phyloP scores from a whole-genome alignment of 2,797 vertebrate species.

The Lutjanus campechanus region DNA sequence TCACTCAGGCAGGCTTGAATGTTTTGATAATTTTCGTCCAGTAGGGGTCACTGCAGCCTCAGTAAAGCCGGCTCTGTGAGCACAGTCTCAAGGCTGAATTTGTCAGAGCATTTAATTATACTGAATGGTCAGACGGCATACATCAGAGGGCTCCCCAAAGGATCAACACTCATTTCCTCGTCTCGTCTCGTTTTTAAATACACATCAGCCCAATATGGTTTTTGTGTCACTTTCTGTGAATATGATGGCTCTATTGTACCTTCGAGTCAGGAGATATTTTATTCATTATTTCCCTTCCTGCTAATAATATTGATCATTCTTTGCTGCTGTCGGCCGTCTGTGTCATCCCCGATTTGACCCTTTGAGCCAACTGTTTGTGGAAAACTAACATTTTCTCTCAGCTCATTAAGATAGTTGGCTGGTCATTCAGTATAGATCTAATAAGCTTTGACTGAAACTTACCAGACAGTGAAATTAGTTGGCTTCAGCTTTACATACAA shows the following conservation, averaged over 20 bases:
- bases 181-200: constrained; percentile 37
- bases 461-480: constrained; percentile 81
- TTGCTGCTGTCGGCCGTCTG: not conserved
- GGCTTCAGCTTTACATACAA: constrained; percentile 64
- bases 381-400: constrained; percentile 59
- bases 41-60: constrained; percentile 73
- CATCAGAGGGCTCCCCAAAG: constrained; percentile 40
- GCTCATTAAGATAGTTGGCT: constrained; percentile 65
- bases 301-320: constrained; percentile 36
- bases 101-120: constrained; percentile 53
- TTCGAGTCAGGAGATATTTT: constrained; percentile 19
- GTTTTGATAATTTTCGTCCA: constrained; percentile 32
- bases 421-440: constrained; percentile 66
- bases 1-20: not conserved
- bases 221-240: constrained; percentile 38
- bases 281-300: constrained; percentile 8
- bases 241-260: constrained; percentile 8
- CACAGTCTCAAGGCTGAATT: constrained; percentile 12
- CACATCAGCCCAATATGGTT: constrained; percentile 8
- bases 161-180: constrained; percentile 46
- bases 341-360: constrained; percentile 12
- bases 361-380: constrained; percentile 27
- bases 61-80: constrained; percentile 34
- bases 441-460: constrained; percentile 75
- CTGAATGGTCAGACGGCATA: constrained; percentile 34